Evolutionary conservation across 2,113 vertebrate genomes (phyloP).

Genomic region (Labeo rohita): DNA sequence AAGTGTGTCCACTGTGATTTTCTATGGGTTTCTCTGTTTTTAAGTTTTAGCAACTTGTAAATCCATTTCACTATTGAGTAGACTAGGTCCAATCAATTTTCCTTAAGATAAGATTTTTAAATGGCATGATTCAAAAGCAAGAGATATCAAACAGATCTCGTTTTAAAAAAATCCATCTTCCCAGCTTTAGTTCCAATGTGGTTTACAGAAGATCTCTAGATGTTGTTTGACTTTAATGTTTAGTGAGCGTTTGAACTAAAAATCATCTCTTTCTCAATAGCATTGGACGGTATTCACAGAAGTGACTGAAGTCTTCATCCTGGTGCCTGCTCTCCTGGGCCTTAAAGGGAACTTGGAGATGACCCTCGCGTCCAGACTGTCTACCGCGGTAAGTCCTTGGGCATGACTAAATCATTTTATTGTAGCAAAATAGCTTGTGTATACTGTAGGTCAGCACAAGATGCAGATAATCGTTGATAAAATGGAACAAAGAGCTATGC

Average conservation of each 20-base stretch:
- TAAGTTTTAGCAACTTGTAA: no score
- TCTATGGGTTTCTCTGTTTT: no score
- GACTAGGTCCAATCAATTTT: neutral
- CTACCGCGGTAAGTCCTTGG: constrained; percentile 89
- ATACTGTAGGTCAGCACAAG: neutral
- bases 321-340: constrained; percentile 93
- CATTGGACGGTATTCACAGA: constrained; percentile 96
- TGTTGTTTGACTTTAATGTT: neutral
- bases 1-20: no score
- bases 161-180: neutral
- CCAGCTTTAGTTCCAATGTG: neutral
- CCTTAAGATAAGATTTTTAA: neutral
- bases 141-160: neutral
- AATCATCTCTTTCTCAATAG: constrained; percentile 69
- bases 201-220: neutral
- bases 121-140: neutral
- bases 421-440: neutral
- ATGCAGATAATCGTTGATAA: neutral
- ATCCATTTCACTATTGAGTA: no score
- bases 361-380: constrained; percentile 95
- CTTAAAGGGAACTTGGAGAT: constrained; percentile 99
- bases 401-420: neutral
- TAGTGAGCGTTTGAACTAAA: neutral
- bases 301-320: constrained; percentile 96
- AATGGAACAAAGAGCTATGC: neutral